Base-by-base conservation (phyloP, 1,140 invertebrate species). In the Branchinecta lynchi region DNA sequence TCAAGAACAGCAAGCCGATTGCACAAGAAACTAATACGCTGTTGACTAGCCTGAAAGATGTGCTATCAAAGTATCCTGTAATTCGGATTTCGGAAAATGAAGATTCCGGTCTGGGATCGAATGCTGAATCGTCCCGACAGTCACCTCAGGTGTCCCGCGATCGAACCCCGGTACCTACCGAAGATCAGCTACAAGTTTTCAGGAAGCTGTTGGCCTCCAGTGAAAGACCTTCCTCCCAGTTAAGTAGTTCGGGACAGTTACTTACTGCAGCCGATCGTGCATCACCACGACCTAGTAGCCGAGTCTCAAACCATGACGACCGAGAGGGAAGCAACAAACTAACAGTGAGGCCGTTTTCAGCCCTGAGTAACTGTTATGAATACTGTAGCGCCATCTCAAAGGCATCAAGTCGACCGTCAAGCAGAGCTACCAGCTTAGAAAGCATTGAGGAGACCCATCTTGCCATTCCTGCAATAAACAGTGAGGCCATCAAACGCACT, bases 91-190 rank as follows among this genome's bases (percentile, higher is more conserved):
- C 12, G 12, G 51, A 60, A 15, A 60, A 60, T 60, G 32, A 32
- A 32, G 51, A 60, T 60, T 60, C 51, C 17, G 51, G 51, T 60
- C 51, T 60, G 12, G 51, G 51, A 60, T 60, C 51, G 12, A 60
- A 12, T 60, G 17, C 12, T 6, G 51, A 60, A 60, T 60, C 51
- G 3, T 60, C 51, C 17, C 12, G 17, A 2, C 51, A 60, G 12
- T 60, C 51, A 60, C 51, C 51, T 6, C 51, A 60, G 12, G 17
- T 60, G 17, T 60, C 51, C 12, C 12, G 51, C 3, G 51, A 60
- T 15, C 12, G 51, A 20, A 60, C 51, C 12, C 51, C 51, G 17
- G 17, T 20, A 60, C 51, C 51, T 6, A 60, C 12, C 51, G 17
- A 3, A 15, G 12, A 15, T 15, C 12, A 60, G 2, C 12, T 20